Conservation (phyloP, 2,888 invertebrate genomes). For the Fragum whitleyi region DNA sequence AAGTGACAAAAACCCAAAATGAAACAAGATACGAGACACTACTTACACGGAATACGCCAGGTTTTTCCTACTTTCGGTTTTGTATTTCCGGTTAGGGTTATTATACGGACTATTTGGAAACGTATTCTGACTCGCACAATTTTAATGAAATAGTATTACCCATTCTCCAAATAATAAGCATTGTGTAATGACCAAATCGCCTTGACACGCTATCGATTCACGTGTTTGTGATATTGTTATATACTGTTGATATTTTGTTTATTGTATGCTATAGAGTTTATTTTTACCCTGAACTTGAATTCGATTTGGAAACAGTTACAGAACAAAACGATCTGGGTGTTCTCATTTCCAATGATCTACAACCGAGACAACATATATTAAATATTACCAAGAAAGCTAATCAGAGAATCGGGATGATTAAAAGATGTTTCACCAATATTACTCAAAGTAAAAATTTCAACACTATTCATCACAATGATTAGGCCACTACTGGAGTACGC, state of each 20-base stretch:
- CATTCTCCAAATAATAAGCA: too few species aligned
- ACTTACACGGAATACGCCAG: too few species aligned
- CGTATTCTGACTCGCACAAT: too few species aligned
- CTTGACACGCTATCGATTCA: too few species aligned
- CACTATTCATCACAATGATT: neutral
- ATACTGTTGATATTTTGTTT: too few species aligned
- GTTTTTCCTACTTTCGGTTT: neutral
- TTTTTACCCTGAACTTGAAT: neutral
- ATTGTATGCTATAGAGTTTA: neutral
- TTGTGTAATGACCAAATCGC: too few species aligned
- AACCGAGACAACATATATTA: neutral
- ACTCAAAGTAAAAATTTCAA: neutral
- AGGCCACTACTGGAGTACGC: neutral
- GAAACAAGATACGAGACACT: too few species aligned
- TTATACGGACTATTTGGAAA: neutral
- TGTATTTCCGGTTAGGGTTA: neutral
- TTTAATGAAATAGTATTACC: too few species aligned
- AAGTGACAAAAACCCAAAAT: too few species aligned
- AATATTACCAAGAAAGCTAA: neutral
- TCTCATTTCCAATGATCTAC: neutral
- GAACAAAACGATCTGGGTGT: neutral
- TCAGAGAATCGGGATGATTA: neutral
- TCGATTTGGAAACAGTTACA: neutral
- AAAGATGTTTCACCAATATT: conserved; percentile 4
- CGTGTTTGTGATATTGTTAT: too few species aligned